These are phyloP conservation scores for Crambe crambe DNA, from an alignment of 37 sponge, comb jelly and placozoan species.

Conservation along the genomic window DNA sequence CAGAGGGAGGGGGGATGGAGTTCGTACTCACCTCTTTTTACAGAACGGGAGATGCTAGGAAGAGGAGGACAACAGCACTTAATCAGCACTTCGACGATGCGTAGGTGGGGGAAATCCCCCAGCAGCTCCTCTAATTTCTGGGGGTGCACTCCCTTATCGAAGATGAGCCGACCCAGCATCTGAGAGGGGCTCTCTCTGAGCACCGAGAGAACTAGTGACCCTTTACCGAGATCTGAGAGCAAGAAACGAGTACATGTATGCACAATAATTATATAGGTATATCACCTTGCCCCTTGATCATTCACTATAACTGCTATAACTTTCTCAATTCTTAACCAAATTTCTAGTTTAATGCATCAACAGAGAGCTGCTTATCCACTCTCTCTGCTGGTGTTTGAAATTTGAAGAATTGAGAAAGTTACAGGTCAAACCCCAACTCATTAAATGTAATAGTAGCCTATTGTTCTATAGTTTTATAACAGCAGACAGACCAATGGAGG, in stretches of 20 bases:
- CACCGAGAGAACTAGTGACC: constrained; percentile 53
- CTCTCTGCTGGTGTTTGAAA: no score
- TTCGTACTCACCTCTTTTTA: constrained; percentile 8
- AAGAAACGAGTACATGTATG: not conserved
- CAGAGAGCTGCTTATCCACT: no score
- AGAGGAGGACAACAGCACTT: constrained; percentile 82
- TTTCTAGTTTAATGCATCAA: no score
- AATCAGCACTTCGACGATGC: constrained; percentile 71
- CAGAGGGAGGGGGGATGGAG: no score
- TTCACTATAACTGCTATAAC: no score
- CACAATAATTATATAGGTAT: not conserved
- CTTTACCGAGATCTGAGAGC: constrained; percentile 16
- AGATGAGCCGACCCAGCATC: constrained; percentile 74
- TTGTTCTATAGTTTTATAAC: no score
- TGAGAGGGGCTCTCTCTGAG: constrained; percentile 76
- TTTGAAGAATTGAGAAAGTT: no score
- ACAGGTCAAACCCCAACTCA: no score
- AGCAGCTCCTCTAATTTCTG: constrained; percentile 31
- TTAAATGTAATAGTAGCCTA: no score
- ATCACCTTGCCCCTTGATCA: no score
- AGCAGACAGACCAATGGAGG: no score
- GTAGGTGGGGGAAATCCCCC: constrained; percentile 50
- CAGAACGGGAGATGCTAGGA: constrained; percentile 5
- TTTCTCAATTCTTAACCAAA: no score
- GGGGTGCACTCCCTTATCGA: constrained; percentile 70